phyloP scores from a whole-genome alignment of 1,140 invertebrate genomes.

The Drosophila kikkawai region DNA sequence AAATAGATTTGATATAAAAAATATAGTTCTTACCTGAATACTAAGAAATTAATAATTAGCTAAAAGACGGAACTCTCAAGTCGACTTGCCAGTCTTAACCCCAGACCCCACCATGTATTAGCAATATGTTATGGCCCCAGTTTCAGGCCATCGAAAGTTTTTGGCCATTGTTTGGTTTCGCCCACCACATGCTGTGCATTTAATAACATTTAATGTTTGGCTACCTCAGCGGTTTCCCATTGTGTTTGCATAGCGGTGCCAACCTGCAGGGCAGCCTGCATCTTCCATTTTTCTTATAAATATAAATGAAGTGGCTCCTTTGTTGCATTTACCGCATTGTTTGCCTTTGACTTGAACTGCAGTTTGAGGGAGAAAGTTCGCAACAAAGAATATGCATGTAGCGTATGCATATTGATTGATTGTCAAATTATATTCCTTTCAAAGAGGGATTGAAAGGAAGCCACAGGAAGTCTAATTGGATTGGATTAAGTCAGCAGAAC shows the following conservation, averaged over 20 bases:
- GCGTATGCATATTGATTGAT: constrained; percentile 67
- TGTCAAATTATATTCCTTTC: constrained; percentile 60
- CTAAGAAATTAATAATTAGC: no score
- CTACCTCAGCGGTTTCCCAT: constrained; percentile 55
- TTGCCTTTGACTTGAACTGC: constrained; percentile 48
- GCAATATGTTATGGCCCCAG: constrained; percentile 33
- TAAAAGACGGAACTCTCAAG: neutral
- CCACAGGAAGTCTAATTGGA: constrained; percentile 37
- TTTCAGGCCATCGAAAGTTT: constrained; percentile 58
- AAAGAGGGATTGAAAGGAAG: constrained; percentile 15
- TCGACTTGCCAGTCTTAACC: neutral
- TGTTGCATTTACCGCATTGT: constrained; percentile 73
- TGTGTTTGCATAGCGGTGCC: constrained; percentile 31
- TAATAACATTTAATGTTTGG: constrained; percentile 77
- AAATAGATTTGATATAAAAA: no score
- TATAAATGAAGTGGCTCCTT: constrained; percentile 70
- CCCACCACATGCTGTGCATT: constrained; percentile 65
- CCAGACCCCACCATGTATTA: constrained; percentile 11
- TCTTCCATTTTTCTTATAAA: constrained; percentile 54
- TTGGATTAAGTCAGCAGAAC: constrained; percentile 17
- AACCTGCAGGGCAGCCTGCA: constrained; percentile 6
- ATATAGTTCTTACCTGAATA: no score
- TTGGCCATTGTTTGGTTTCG: constrained; percentile 53
- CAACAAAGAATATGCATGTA: constrained; percentile 25
- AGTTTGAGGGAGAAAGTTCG: constrained; percentile 21